Evolutionary conservation across 2,888 invertebrate species (phyloP).

Genomic region (Brachyptera risi): DNA sequence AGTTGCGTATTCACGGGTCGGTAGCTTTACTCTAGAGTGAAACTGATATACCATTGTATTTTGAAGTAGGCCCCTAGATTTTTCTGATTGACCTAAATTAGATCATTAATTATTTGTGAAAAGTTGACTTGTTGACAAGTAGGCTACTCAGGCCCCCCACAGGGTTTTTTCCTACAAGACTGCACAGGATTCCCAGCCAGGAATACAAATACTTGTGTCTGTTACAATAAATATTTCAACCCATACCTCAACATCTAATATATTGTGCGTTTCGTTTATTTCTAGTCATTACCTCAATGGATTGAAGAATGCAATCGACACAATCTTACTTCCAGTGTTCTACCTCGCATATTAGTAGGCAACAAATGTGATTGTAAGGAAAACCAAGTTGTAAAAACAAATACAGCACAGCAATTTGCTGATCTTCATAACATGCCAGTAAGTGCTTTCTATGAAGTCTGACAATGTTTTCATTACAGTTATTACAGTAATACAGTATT

Average conservation of each 20-base stretch:
- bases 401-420: constrained; percentile 67
- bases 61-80: no score
- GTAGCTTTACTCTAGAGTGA: no score
- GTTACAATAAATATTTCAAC: not conserved
- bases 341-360: constrained; percentile 72
- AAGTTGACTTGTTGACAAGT: no score
- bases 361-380: constrained; percentile 72
- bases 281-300: constrained; percentile 64
- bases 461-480: not conserved
- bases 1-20: no score
- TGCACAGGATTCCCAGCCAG: no score
- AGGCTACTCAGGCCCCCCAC: no score
- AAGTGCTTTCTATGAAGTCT: constrained; percentile 37
- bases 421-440: constrained; percentile 70
- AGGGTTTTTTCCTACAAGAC: no score
- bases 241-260: not conserved
- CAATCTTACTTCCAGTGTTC: constrained; percentile 51
- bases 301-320: constrained; percentile 70
- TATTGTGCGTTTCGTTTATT: constrained; percentile 28
- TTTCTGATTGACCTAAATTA: not conserved
- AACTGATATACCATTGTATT: no score
- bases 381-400: constrained; percentile 60
- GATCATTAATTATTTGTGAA: no score
- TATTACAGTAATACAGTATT: not conserved
- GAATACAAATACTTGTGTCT: no score